These are phyloP conservation scores for Eupithecia subumbrata DNA, from an alignment of 2,888 invertebrate genomes.

Conservation along the genomic window DNA sequence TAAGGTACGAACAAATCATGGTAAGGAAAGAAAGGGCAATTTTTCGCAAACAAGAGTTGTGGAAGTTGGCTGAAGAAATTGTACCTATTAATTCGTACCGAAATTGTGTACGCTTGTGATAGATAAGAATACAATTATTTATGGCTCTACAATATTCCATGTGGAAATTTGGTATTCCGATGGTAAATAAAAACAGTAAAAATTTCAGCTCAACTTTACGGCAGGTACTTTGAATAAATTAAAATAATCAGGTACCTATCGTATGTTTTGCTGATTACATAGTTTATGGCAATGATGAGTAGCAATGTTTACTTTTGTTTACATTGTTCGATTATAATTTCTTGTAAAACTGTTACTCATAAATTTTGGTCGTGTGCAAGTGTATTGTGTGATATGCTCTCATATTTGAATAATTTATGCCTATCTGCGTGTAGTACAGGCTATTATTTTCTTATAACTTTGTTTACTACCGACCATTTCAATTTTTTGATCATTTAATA, in stretches of 20 bases:
- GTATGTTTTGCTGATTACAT: neutral
- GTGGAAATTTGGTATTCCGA: neutral
- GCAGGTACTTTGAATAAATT: neutral
- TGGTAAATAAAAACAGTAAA: neutral
- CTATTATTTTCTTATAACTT: slow-evolving; percentile 21
- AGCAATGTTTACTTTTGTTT: neutral
- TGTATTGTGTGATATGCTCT: slow-evolving; percentile 28
- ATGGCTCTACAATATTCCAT: neutral
- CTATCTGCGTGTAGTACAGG: slow-evolving; percentile 10
- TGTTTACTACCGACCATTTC: neutral
- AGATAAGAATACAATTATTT: neutral
- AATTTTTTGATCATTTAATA: neutral
- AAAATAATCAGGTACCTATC: neutral
- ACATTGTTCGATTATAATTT: neutral
- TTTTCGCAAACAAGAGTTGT: neutral
- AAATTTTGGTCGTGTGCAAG: neutral
- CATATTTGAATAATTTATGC: slow-evolving; percentile 19
- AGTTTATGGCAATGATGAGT: neutral
- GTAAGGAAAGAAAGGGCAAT: no score
- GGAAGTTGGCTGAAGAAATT: neutral
- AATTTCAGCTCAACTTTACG: neutral
- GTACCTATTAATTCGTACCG: neutral
- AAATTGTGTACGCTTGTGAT: neutral
- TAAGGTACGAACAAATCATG: slow-evolving; percentile 19
- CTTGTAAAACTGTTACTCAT: neutral